These are phyloP conservation scores for Trochalopteron elliotii DNA, from an alignment of 2,113 vertebrate genomes.

Conservation along the genomic window DNA sequence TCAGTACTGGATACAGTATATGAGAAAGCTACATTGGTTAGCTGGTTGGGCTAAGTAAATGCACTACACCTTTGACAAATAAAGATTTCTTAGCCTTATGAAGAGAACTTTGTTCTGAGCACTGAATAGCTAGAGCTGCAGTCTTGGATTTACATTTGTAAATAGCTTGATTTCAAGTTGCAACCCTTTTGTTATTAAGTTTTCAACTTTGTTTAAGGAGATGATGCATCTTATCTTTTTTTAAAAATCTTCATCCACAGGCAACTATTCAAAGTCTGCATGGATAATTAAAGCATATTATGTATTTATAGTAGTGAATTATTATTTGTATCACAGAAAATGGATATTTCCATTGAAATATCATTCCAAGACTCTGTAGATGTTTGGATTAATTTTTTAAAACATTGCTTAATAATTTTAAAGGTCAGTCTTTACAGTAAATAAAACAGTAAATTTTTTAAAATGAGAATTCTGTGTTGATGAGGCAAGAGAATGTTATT, in stretches of 20 bases:
- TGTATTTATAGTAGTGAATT: background rate
- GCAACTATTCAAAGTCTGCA: background rate
- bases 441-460: background rate
- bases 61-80: slow-evolving; percentile 37
- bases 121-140: background rate
- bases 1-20: background rate
- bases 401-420: background rate
- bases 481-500: background rate
- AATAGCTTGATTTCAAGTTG: background rate
- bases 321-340: background rate
- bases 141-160: background rate
- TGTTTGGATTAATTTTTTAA: background rate
- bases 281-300: background rate
- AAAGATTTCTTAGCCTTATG: background rate
- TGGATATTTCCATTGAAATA: background rate
- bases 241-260: background rate
- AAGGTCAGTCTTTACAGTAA: background rate
- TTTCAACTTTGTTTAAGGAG: background rate
- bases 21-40: background rate
- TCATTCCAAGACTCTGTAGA: background rate
- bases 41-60: background rate
- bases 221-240: background rate
- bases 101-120: slow-evolving; percentile 33
- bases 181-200: background rate
- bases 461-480: background rate